A percentile compares a stretch with the other conserved stretches of the same genome.
phyloP scores from a whole-genome alignment of 1,140 invertebrate species.

The Andrena cerasifolii region DNA sequence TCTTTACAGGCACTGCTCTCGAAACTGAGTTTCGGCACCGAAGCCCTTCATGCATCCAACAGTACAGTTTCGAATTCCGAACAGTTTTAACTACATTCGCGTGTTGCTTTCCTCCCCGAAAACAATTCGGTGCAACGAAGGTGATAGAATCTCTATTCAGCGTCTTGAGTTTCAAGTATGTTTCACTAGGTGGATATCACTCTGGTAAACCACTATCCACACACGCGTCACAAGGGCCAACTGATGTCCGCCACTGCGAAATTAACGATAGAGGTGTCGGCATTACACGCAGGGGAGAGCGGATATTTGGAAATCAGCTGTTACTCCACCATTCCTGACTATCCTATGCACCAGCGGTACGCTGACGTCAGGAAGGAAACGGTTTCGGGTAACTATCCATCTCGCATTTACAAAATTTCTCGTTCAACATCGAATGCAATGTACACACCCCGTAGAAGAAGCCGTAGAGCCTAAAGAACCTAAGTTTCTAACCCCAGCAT shows the following conservation, averaged over 20 bases:
- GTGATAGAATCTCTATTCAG: not conserved
- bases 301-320: constrained; percentile 87
- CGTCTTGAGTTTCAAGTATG: not conserved
- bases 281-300: constrained; percentile 85
- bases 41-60: no score
- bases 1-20: no score
- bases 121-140: no score
- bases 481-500: no score
- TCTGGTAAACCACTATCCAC: constrained; percentile 71
- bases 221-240: constrained; percentile 66
- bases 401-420: not conserved
- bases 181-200: constrained; percentile 71
- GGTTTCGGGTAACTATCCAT: constrained; percentile 83
- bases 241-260: constrained; percentile 75
- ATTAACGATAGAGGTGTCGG: constrained; percentile 85
- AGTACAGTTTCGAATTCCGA: no score
- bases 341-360: constrained; percentile 85
- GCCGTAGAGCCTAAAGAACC: no score
- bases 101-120: no score
- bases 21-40: no score
- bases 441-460: not conserved
- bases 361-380: constrained; percentile 87
- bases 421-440: no score
- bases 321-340: constrained; percentile 88
- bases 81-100: no score